Conservation (phyloP, 2,888 invertebrate species). For the Galeruca laticollis region DNA sequence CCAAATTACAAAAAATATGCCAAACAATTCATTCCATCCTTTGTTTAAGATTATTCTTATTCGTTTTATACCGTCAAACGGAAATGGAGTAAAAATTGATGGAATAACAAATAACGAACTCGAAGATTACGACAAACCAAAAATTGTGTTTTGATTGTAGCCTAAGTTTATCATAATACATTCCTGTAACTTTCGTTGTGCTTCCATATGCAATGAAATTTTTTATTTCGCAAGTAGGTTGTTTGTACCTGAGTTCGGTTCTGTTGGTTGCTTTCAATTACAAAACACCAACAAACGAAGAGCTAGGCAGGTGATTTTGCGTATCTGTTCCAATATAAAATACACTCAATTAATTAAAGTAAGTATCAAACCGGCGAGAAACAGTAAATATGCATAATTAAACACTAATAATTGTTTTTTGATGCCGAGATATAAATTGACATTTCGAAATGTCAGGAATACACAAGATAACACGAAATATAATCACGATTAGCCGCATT, state of each 20-base stretch:
- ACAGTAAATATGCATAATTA: slow-evolving; percentile 52
- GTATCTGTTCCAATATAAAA: slow-evolving; percentile 33
- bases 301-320: slow-evolving; percentile 6
- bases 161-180: too few relatives aligned
- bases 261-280: slow-evolving; percentile 10
- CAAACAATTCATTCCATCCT: too few relatives aligned
- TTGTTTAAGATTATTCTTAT: too few relatives aligned
- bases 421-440: slow-evolving; percentile 57
- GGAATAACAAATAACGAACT: too few relatives aligned
- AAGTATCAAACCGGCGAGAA: slow-evolving; percentile 36
- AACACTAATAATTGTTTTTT: slow-evolving; percentile 55
- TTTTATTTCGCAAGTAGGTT: too few relatives aligned
- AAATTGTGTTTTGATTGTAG: too few relatives aligned
- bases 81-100: too few relatives aligned
- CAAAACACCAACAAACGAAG: not conserved
- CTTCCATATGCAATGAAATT: too few relatives aligned
- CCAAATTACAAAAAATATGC: too few relatives aligned
- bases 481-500: slow-evolving; percentile 54
- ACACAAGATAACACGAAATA: slow-evolving; percentile 54
- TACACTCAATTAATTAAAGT: slow-evolving; percentile 45
- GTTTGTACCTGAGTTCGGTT: not conserved
- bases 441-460: slow-evolving; percentile 57
- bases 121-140: too few relatives aligned
- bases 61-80: too few relatives aligned
- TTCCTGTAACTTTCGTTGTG: too few relatives aligned